Evolutionary conservation across 2,888 invertebrate genomes (phyloP), one percentile per base, ranked within the genome.

Genomic region (Pristionchus mayeri): DNA sequence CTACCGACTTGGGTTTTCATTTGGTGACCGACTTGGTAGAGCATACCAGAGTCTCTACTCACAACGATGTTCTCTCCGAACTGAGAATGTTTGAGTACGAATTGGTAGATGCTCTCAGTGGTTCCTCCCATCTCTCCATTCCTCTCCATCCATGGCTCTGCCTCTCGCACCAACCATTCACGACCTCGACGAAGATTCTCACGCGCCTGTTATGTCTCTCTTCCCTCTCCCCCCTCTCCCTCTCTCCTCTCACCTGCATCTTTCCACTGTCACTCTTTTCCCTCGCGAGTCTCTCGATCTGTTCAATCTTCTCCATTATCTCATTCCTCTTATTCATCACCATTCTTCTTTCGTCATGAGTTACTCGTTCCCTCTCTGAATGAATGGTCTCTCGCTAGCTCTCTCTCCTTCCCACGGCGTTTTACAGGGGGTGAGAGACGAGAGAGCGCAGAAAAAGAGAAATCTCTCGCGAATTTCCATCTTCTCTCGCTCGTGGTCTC

Each of bases 81-180:
- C 27, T 86, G 84, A 54, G 88, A 88, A 79, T 92, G 91, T 24
- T 63, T 63, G 11, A 85, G 80, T 0, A 91, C 84, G 79, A 92
- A 92, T 18, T 90, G 89, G 0, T 63, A 67, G n/a, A 89, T 88
- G 13, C 88, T 87, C 21, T 85, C 82, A 80, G 85, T 50, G 67
- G 86, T 87, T 13, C 86, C 84, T 27, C 91, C 91, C 86, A 92
- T 86, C 52, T 90, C 86, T 9, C 91, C 89, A 60, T 90, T 88
- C 30, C 88, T 85, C 0, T 88, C 88, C 27, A 92, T 60, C 85
- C 92, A 92, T 6, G 90, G 87, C 24, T 88, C 87, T 4, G 90
- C 91, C 48, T 86, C 86, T 24, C 88, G 86, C 44, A 88, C 87
- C 16, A 92, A 80, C 92, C 92, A 92, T 67, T 82, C 82, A 6